Conservation (phyloP, 1,140 invertebrate genomes). For the Listronotus oregonensis region DNA sequence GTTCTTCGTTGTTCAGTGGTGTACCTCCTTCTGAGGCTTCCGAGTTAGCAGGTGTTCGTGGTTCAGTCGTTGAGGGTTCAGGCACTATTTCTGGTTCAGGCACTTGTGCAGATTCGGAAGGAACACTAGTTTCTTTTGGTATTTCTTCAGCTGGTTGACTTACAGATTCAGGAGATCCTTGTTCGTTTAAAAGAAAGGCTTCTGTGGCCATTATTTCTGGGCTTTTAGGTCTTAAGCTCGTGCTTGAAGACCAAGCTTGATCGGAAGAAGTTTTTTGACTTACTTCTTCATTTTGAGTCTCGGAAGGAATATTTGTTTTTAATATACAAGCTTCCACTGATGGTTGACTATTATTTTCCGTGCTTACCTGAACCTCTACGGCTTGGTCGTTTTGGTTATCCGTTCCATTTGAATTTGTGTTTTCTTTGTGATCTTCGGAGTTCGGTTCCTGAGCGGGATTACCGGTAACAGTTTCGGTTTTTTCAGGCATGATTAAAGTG, state of each 20-base stretch:
- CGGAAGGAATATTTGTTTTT: no score
- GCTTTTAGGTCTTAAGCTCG: no score
- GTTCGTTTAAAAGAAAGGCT: slow-evolving; percentile 9
- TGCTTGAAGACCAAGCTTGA: no score
- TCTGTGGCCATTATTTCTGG: slow-evolving; percentile 11
- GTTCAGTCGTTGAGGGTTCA: neutral
- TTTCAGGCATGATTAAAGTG: slow-evolving; percentile 3
- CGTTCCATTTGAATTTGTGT: no score
- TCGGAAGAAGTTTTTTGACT: neutral
- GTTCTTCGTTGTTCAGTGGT: neutral
- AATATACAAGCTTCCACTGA: slow-evolving; percentile 4
- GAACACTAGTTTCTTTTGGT: neutral
- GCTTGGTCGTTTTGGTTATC: no score
- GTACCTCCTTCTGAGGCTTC: neutral
- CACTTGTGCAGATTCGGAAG: slow-evolving; percentile 1
- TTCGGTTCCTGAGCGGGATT: neutral
- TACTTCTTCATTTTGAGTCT: no score
- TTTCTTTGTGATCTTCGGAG: no score
- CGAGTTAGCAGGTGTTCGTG: neutral
- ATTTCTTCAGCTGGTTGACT: neutral
- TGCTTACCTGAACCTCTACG: neutral
- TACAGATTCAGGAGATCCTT: slow-evolving; percentile 1
- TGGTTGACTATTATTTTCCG: slow-evolving; percentile 5
- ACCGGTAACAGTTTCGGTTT: slow-evolving; percentile 20
- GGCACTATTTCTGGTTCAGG: neutral